Base-by-base conservation (phyloP, 2,113 vertebrate species). In the Aptenodytes forsteri region DNA sequence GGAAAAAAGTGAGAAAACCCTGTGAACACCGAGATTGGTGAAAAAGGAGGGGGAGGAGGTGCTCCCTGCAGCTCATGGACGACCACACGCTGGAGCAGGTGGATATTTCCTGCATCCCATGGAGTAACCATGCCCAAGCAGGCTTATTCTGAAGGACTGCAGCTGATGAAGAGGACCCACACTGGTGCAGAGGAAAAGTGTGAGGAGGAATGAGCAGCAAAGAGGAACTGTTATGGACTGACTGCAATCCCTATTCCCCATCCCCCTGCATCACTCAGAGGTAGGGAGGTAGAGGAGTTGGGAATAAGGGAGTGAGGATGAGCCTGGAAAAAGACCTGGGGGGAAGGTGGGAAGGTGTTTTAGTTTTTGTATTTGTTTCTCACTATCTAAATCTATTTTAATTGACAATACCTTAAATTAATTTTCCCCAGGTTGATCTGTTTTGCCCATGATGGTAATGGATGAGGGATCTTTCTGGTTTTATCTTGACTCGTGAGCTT, bases 181-280 rank as follows among this genome's bases (percentile, higher is more conserved):
- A 2, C 2, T 16, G 7, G 9, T 21, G 11, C 20, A n/a, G 42
- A 19, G 3, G 10, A 42, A 52, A 67, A 72, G 2, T 40, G 7
- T 17, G 16, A 40, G 11, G 20, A 58, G 5, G 44, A 72, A 69
- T 20, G 27, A 46, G 21, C 44, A 46, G 11, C 11, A 77, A 34
- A 80, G 40, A 18, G 6, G 23, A 49, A 52, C 44, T 26, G 1
- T 14, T 47, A n/a, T n/a, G 23, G 44, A 36, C 34, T 54, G 38
- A 47, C 3, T 0, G 3, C 44, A 79, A 14, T 2, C 3, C 18
- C 10, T 42, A 11, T 44, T 77, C 3, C 9, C 7, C 11, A 80
- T 11, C 1, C 12, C 2, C 15, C 27, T 90, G 8, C 7, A 30
- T 22, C 1, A 2, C 10, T 56, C 21, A 2, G 23, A 78, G 7